These are phyloP conservation scores for Labroides dimidiatus DNA, from an alignment of 2,797 vertebrate genomes.

Conservation along the genomic window DNA sequence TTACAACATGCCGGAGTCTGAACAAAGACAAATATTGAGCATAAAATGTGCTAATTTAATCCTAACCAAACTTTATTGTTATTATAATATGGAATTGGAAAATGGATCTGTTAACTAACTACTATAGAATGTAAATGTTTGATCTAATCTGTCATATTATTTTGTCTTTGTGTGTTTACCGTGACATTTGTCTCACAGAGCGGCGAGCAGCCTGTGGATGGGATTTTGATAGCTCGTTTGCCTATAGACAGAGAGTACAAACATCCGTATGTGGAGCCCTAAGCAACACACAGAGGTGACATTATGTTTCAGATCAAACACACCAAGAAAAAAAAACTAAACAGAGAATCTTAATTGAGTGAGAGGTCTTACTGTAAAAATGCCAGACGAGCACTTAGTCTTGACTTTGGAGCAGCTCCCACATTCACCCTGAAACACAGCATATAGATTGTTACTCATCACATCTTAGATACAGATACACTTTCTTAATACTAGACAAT, in stretches of 20 bases:
- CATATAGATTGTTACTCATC: not conserved
- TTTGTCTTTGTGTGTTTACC: slow-evolving; percentile 47
- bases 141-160: too few species aligned
- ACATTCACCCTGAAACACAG: slow-evolving; percentile 59
- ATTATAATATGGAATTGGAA: too few species aligned
- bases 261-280: slow-evolving; percentile 76
- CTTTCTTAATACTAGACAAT: too few species aligned
- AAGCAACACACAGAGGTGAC: not conserved
- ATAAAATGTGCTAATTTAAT: too few species aligned
- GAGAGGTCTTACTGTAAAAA: slow-evolving; percentile 69
- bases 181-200: slow-evolving; percentile 80
- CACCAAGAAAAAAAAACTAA: too few species aligned
- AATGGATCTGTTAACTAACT: too few species aligned
- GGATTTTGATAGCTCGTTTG: not conserved
- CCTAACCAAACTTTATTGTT: too few species aligned
- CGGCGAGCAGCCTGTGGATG: slow-evolving; percentile 68
- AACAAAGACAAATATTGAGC: not conserved
- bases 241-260: slow-evolving; percentile 37
- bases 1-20: slow-evolving; percentile 89
- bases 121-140: too few species aligned
- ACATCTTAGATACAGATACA: too few species aligned
- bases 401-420: slow-evolving; percentile 41
- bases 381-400: slow-evolving; percentile 52
- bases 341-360: not conserved
- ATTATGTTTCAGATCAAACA: not conserved